Percentiles rank a stretch among this genome's conserved stretches.
Evolutionary conservation across 2,797 vertebrate genomes (phyloP).

Genomic region (Takifugu rubripes): DNA sequence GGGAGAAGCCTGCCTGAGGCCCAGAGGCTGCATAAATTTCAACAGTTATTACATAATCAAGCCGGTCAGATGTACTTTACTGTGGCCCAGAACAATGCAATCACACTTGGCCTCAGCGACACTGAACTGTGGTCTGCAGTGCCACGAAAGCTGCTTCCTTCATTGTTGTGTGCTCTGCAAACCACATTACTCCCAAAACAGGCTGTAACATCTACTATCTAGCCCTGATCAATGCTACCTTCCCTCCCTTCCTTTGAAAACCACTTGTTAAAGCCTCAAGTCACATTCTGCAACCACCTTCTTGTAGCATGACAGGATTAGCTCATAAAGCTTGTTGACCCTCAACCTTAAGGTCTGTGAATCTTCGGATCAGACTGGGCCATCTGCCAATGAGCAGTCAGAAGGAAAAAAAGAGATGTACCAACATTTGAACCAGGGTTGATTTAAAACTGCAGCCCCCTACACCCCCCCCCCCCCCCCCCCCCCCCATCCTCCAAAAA

Average conservation of each 20-base stretch:
- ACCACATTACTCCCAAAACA: constrained; percentile 30
- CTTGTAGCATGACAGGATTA: constrained; percentile 33
- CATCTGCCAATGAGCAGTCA: constrained; percentile 42
- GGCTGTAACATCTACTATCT: constrained; percentile 3
- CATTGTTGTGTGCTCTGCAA: constrained; percentile 11
- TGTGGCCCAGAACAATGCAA: constrained; percentile 24
- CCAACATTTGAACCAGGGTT: constrained; percentile 21
- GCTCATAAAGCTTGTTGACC: constrained; percentile 29
- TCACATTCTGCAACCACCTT: constrained; percentile 10
- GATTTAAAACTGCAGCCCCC: constrained; percentile 9
- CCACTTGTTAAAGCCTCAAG: constrained; percentile 26
- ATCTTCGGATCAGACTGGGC: constrained; percentile 19
- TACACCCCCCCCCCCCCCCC: too few relatives aligned
- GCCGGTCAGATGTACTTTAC: constrained; percentile 39
- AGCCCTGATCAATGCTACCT: background rate
- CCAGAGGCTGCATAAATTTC: constrained; percentile 26
- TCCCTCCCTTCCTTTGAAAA: constrained; percentile 4
- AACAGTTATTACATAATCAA: constrained; percentile 60
- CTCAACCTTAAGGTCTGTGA: constrained; percentile 30
- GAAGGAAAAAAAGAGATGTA: constrained; percentile 12
- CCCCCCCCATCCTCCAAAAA: background rate
- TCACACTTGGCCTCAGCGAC: constrained; percentile 41
- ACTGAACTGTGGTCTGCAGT: constrained; percentile 28
- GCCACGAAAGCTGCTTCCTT: constrained; percentile 10
- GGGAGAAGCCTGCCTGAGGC: constrained; percentile 26